Conservation (phyloP, 2,797 vertebrate genomes). For the Cirrhinus molitorella region DNA sequence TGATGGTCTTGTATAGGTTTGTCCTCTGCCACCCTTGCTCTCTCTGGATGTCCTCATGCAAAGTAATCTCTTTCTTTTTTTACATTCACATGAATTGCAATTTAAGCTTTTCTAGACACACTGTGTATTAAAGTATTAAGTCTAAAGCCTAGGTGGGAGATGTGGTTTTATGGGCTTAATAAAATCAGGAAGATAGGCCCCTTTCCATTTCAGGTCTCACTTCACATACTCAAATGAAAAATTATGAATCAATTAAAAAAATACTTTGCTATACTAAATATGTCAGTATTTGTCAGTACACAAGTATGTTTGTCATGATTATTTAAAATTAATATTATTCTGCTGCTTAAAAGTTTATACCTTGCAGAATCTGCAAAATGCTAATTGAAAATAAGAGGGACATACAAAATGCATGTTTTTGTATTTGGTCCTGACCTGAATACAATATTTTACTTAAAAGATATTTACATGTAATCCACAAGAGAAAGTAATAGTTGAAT, state of each 20-base stretch:
- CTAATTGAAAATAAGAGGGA: too few species aligned
- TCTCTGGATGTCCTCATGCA: slow-evolving; percentile 61
- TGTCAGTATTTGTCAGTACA: background rate
- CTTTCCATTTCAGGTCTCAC: slow-evolving; percentile 58
- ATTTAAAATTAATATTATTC: background rate
- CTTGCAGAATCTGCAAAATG: too few species aligned
- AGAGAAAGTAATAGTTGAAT: too few species aligned
- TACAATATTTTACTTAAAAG: too few species aligned
- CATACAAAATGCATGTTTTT: too few species aligned
- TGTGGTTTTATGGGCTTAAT: slow-evolving; percentile 72
- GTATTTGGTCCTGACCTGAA: too few species aligned
- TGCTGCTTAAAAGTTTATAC: background rate
- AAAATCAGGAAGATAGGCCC: slow-evolving; percentile 67
- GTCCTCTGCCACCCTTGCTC: slow-evolving; percentile 39
- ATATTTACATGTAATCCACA: too few species aligned
- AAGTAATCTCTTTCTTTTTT: slow-evolving; percentile 70
- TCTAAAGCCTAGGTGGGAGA: slow-evolving; percentile 72
- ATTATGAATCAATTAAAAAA: background rate
- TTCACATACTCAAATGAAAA: background rate
- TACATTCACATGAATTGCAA: slow-evolving; percentile 72
- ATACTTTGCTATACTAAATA: background rate
- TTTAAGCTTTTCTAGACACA: slow-evolving; percentile 76
- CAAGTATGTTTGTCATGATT: background rate
- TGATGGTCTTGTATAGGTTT: slow-evolving; percentile 41
- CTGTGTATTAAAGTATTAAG: slow-evolving; percentile 78